Base-by-base conservation (phyloP, 1,140 invertebrate genomes). In the Zophobas atratus region DNA sequence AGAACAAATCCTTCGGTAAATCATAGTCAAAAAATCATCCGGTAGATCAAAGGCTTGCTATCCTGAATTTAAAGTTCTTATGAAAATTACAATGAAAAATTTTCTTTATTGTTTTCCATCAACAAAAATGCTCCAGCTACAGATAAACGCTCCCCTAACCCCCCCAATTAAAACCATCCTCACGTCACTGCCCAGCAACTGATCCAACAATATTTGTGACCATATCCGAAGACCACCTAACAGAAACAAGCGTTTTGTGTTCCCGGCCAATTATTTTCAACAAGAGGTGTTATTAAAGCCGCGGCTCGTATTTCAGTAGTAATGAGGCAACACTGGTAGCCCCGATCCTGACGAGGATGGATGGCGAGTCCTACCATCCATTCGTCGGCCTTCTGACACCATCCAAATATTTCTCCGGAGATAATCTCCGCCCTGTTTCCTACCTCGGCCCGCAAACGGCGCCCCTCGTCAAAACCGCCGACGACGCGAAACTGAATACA, bases 271-370 rank as follows among this genome's bases (percentile, higher is more conserved):
- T 83, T 83, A 83, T 83, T 83, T 81, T 78, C 81, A 80, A 82
- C 81, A 83, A 77, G 82, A 82, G 82, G 81, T 83, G 82, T 83
- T 83, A 82, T 83, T 80, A 82, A 83, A 81, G 77, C 81, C 78
- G 81, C 80, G 75, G 78, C 81, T 83, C 82, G 81, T 83, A 82
- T 83, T 83, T 82, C 80, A 82, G 70, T 76, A 67, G 81, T 83
- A 83, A 83, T 83, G 82, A 83, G 82, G 57, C 79, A 83, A 82
- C 78, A 83, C 82, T 80, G 79, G 82, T 83, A 82, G 82, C 82
- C 55, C 33, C 67, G 46, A 57, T 46, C 48, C 67, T 79, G 82
- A 81, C 80, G 77, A 78, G 81, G 80, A 82, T 82, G 82, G 77
- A 83, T 82, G 77, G 79, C 76, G 73, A 75, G 49, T 56, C 34